Percentiles rank a stretch among this genome's conserved stretches.
phyloP scores from a whole-genome alignment of 2,888 invertebrate genomes.

The Cosmorhoe ocellata region DNA sequence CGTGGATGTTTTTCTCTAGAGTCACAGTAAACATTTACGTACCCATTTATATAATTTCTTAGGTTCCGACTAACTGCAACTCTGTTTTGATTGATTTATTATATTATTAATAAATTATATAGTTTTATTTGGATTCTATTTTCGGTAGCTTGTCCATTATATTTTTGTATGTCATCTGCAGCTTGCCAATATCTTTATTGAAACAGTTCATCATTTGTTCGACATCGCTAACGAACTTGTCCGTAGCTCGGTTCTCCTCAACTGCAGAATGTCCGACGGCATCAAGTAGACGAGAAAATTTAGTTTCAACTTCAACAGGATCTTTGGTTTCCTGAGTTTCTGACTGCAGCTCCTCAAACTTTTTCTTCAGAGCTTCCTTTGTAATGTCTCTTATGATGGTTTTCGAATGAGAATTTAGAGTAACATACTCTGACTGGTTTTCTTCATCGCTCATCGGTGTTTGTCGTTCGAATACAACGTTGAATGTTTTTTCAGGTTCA shows the following conservation, averaged over 20 bases:
- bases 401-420: not conserved
- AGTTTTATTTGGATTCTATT: constrained; percentile 11
- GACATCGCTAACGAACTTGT: constrained; percentile 47
- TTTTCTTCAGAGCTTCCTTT: constrained; percentile 5
- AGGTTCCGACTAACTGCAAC: too few relatives aligned
- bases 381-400: constrained; percentile 2
- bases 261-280: constrained; percentile 19
- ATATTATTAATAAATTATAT: too few relatives aligned
- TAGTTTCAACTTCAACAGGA: not conserved
- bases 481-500: constrained; percentile 29
- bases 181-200: constrained; percentile 38
- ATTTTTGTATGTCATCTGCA: constrained; percentile 34
- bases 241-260: constrained; percentile 39
- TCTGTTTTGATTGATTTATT: too few relatives aligned
- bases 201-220: constrained; percentile 43
- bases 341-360: constrained; percentile 1
- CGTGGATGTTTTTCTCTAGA: too few relatives aligned
- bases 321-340: not conserved
- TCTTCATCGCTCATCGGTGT: constrained; percentile 24
- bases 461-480: constrained; percentile 36
- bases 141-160: constrained; percentile 43
- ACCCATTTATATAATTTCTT: too few relatives aligned
- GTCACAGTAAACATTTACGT: too few relatives aligned
- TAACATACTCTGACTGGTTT: constrained; percentile 12
- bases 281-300: constrained; percentile 14